Evolutionary conservation across 2,797 vertebrate genomes (phyloP), one percentile per base, ranked within the genome.

Genomic region (Hipposideros larvatus): DNA sequence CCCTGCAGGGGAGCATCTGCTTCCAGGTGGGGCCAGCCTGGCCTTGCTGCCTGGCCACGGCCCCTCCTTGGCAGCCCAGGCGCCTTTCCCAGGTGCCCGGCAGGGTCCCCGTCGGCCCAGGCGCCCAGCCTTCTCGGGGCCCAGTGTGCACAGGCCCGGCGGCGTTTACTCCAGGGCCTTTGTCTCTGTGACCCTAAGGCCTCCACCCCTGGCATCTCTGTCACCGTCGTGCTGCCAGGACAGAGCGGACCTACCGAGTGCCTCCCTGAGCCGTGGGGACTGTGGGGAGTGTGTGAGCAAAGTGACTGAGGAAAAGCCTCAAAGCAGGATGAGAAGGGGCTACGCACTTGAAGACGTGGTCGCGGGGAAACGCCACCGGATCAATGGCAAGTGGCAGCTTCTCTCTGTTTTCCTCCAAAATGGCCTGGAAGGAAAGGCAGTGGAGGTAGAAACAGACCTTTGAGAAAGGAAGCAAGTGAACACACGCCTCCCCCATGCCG

Each of bases 391-490:
- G 4, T 0, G 99, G 99, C 93, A 99, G 98, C 28, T 96, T 98
- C 97, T 99, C 99, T 95, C 99, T 99, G 98, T 99, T 99, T 95
- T 99, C 99, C 55, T 94, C 96, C 68, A 98, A 92, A 94, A 99
- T 99, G 57, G 97, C 98, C 99, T 99, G 87, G 15, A 98, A 94
- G 9, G 98, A 94, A 96, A 66, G 46, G 22, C 26, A 15, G 10
- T 0, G 31, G 37, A 71, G 71, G 59, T 2, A 7, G 66, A 82
- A 11, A n/a, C 28, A 43, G 83, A 61, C 8, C 48, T 53, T 13
- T n/a, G 51, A 18, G 26, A 55, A 28, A 15, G 63, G 82, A 22
- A 63, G 37, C 4, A 5, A 2, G 7, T 0, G 75, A 48, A 41
- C 37, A 26, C 4, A 1, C 0, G 6, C 19, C 24, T 21, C 51